phyloP scores from a whole-genome alignment of 1,140 invertebrate genomes.

The Hetaerina americana region DNA sequence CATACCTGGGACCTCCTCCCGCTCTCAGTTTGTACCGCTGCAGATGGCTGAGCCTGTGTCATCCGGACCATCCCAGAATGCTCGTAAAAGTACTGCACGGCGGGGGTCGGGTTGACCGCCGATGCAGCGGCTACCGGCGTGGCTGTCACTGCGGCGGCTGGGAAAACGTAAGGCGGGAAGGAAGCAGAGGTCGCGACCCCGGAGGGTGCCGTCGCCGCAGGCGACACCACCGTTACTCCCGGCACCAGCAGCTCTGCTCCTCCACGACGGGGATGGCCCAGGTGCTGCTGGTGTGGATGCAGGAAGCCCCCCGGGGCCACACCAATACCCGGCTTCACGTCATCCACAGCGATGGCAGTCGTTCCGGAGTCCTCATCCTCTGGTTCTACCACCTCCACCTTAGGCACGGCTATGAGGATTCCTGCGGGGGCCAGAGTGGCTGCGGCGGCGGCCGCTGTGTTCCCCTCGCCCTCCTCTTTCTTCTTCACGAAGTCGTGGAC shows the following conservation, averaged over 20 bases:
- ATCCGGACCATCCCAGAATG: conserved; percentile 16
- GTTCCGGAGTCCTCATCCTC: background rate
- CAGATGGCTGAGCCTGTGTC: conserved; percentile 15
- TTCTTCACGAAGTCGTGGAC: conserved; percentile 1
- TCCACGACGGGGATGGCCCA: conserved; percentile 3
- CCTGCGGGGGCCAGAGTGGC: background rate
- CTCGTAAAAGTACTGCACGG: conserved; percentile 19
- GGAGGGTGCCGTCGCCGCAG: background rate
- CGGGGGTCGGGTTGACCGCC: conserved; percentile 10
- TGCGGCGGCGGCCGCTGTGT: background rate
- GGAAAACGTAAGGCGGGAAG: background rate
- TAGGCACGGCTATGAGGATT: conserved; percentile 1
- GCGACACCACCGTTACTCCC: background rate
- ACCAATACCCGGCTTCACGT: background rate
- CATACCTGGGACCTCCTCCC: conserved; percentile 17
- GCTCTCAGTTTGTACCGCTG: conserved; percentile 18
- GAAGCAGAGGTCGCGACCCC: background rate
- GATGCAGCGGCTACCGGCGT: conserved; percentile 6
- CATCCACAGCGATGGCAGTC: background rate
- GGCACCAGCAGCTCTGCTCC: background rate
- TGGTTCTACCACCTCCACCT: background rate
- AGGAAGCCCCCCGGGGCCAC: conserved; percentile 5
- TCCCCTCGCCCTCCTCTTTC: background rate
- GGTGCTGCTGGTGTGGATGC: conserved; percentile 4
- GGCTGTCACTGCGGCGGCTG: background rate